phyloP scores from a whole-genome alignment of 2,888 invertebrate genomes.

The Catocala fraxini region DNA sequence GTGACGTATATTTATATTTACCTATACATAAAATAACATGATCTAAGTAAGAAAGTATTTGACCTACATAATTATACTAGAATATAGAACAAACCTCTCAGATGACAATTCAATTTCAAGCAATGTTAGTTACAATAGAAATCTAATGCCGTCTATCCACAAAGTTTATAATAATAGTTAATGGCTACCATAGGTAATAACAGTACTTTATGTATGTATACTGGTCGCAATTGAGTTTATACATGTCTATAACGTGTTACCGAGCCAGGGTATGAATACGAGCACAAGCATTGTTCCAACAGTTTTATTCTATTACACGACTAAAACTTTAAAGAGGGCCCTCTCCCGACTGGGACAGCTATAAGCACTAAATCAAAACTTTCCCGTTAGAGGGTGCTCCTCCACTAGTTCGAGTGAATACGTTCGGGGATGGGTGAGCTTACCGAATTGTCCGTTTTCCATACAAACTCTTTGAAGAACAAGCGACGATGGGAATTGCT shows the following conservation, averaged over 20 bases:
- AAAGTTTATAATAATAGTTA: conserved; percentile 72
- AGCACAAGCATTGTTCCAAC: conserved; percentile 77
- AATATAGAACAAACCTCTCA: too few species aligned
- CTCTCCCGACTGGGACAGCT: conserved; percentile 75
- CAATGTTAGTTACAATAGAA: too few species aligned
- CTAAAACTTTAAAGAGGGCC: conserved; percentile 84
- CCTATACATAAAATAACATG: too few species aligned
- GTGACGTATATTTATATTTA: too few species aligned
- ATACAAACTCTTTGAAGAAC: conserved; percentile 68
- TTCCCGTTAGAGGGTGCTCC: conserved; percentile 73
- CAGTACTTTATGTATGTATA: conserved; percentile 65
- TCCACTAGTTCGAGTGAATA: conserved; percentile 77
- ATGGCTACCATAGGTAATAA: conserved; percentile 65
- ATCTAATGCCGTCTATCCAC: conserved; percentile 29
- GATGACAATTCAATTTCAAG: too few species aligned
- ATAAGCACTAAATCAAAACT: conserved; percentile 87
- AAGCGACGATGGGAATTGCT: conserved; percentile 59
- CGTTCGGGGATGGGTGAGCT: conserved; percentile 65
- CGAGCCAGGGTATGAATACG: conserved; percentile 73
- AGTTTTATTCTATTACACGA: conserved; percentile 85
- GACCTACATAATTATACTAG: too few species aligned
- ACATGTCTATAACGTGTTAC: conserved; percentile 66
- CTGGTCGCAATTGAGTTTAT: conserved; percentile 69
- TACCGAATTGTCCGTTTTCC: conserved; percentile 70
- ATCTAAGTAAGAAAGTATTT: too few species aligned